Evolutionary conservation across 2,113 vertebrate species (phyloP).

Genomic region (Promerops cafer): DNA sequence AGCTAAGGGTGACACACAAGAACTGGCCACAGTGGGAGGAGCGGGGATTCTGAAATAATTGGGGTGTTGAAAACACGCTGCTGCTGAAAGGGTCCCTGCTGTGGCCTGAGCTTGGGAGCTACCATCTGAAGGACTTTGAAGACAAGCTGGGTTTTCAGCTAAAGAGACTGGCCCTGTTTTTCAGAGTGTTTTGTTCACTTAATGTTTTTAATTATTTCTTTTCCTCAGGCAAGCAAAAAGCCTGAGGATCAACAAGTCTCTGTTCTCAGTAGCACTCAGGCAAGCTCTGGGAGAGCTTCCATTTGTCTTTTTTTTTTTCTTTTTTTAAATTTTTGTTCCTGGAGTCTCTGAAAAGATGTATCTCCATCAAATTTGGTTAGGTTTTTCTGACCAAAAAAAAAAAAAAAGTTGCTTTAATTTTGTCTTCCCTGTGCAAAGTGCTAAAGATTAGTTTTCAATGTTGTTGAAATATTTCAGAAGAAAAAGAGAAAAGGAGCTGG

Average conservation of each 20-base stretch:
- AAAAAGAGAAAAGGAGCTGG: background rate
- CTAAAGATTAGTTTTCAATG: background rate
- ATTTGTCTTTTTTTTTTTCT: background rate
- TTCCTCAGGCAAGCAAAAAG: constrained; percentile 42
- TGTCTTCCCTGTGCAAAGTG: background rate
- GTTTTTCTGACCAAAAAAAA: background rate
- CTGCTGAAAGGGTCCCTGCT: background rate
- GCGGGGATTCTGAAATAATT: background rate
- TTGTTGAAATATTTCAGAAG: constrained; percentile 8
- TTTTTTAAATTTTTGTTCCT: background rate
- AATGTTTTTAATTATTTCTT: constrained; percentile 66
- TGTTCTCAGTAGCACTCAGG: constrained; percentile 45
- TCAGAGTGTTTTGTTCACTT: constrained; percentile 29
- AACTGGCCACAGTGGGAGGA: background rate
- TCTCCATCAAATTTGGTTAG: constrained; percentile 35
- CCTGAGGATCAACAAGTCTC: constrained; percentile 60
- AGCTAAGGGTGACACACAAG: background rate
- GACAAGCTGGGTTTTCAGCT: background rate
- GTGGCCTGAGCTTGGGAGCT: background rate
- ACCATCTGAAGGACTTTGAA: background rate
- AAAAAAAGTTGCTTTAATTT: background rate
- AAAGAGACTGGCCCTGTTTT: background rate
- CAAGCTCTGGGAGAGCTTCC: background rate
- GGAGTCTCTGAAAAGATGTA: constrained; percentile 7
- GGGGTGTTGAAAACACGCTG: background rate